Base-by-base conservation (phyloP, 1,140 invertebrate genomes). In the Littorina saxatilis region DNA sequence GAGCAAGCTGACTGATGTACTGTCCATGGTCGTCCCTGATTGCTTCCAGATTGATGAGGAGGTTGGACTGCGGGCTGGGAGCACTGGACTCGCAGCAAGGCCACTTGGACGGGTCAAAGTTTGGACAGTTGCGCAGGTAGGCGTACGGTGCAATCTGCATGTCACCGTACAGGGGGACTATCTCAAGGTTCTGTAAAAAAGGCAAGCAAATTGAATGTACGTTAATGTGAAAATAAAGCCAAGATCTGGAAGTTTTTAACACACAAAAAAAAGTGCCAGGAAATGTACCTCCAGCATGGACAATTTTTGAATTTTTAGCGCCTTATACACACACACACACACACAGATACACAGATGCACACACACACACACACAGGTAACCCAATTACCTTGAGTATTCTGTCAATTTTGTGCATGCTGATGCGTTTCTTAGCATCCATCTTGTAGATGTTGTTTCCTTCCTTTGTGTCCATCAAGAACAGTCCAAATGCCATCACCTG, bases 81-180 rank as follows among this genome's bases (percentile, higher is more conserved):
- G 87, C 87, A 82, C 86, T 88, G 27, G 89, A 89, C 73, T 88
- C 91, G 84, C 96, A 91, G 95, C 97, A 43, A 4, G 98, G 98
- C 99, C 99, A 99, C 90, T 96, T 96, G 9, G 94, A 94, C 0
- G 96, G 93, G 90, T 99, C 99, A 92, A 98, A 99, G 91, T 99
- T 97, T 87, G 97, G 97, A 76, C 96, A 98, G 70, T 97, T 94
- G 92, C 98, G 98, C 63, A 99, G 98, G 89, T 99, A 99, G 91
- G 99, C 98, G 91, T 99, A 99, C 0, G 99, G 99, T 0, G 98
- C 97, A 81, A 99, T 99, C 93, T 99, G 99, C 99, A 99, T 99
- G 89, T 99, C 99, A 4, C 99, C 99, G 93, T 99, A 99, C 11
- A 99, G 92, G 0, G 99, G 98, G 1, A 99, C 99, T 79, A 99